A percentile compares a stretch with the other conserved stretches of the same genome.
Evolutionary conservation across 2,888 invertebrate genomes (phyloP).

Genomic region (Sepioteuthis lessoniana): DNA sequence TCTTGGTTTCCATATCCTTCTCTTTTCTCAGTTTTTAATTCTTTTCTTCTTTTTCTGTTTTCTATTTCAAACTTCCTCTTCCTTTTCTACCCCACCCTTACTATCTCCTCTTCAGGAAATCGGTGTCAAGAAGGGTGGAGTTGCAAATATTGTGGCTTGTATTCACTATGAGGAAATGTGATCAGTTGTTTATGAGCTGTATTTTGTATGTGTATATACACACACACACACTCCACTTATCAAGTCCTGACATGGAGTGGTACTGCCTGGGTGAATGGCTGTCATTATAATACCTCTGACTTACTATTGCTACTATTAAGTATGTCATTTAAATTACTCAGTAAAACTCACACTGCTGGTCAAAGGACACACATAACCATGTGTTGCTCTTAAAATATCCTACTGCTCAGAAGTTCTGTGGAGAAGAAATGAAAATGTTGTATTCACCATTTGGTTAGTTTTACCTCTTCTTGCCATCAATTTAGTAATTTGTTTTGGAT

Average conservation of each 20-base stretch:
- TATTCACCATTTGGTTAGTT: too few relatives aligned
- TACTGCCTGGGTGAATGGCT: not conserved
- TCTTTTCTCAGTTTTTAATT: not conserved
- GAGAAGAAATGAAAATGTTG: too few relatives aligned
- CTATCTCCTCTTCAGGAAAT: not conserved
- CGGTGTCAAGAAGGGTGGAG: not conserved
- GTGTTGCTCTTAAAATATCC: too few relatives aligned
- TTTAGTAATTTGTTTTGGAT: too few relatives aligned
- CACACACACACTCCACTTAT: not conserved
- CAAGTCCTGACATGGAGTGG: not conserved
- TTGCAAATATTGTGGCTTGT: not conserved
- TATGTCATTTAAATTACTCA: not conserved
- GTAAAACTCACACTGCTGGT: too few relatives aligned
- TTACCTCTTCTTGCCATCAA: too few relatives aligned
- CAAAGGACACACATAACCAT: too few relatives aligned
- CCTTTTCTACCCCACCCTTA: not conserved
- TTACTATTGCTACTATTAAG: not conserved
- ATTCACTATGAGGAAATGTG: not conserved
- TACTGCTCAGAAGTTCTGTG: too few relatives aligned
- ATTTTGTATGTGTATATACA: not conserved
- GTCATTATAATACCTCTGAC: not conserved
- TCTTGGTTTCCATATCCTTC: accelerated
- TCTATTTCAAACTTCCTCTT: not conserved
- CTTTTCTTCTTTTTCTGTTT: not conserved
- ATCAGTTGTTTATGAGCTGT: not conserved